Evolutionary conservation across 30 jellyfish, hydroid and myxozoan species (phyloP).

Genomic region (Turritopsis rubra): DNA sequence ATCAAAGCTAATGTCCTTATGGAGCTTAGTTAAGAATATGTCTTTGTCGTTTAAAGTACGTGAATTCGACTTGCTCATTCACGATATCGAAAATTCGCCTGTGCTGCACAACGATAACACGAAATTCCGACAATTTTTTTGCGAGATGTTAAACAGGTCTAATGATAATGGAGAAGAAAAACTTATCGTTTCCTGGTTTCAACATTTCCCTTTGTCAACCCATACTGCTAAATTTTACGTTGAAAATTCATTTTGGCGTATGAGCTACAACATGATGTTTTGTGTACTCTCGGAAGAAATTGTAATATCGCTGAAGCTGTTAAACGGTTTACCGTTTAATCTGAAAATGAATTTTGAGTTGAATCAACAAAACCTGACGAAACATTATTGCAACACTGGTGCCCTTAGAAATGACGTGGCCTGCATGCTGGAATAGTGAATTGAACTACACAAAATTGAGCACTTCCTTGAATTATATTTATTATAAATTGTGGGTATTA

Average conservation of each 20-base stretch:
- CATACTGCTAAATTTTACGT: not conserved
- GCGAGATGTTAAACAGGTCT: slow-evolving; percentile 18
- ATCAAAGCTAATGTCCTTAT: not conserved
- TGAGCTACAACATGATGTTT: not conserved
- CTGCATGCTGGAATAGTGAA: not conserved
- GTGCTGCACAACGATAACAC: not conserved
- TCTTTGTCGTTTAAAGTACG: not conserved
- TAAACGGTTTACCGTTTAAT: slow-evolving; percentile 15
- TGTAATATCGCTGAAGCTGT: not conserved
- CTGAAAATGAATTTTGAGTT: slow-evolving; percentile 12
- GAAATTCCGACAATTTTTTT: slow-evolving; percentile 17
- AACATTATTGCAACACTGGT: not conserved
- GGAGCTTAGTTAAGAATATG: slow-evolving; percentile 2
- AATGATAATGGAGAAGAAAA: slow-evolving; percentile 12
- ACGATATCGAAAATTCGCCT: not conserved
- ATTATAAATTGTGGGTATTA: too few relatives aligned
- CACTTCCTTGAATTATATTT: too few relatives aligned
- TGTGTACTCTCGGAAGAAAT: slow-evolving; percentile 4
- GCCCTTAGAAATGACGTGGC: not conserved
- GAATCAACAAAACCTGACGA: not conserved
- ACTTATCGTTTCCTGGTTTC: not conserved
- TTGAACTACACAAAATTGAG: too few relatives aligned
- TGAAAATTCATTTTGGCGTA: slow-evolving; percentile 21
- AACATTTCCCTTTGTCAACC: not conserved
- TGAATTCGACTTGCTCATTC: not conserved